These are phyloP conservation scores for Serranus cabrilla DNA, from an alignment of 2,797 vertebrate species.

Conservation along the genomic window DNA sequence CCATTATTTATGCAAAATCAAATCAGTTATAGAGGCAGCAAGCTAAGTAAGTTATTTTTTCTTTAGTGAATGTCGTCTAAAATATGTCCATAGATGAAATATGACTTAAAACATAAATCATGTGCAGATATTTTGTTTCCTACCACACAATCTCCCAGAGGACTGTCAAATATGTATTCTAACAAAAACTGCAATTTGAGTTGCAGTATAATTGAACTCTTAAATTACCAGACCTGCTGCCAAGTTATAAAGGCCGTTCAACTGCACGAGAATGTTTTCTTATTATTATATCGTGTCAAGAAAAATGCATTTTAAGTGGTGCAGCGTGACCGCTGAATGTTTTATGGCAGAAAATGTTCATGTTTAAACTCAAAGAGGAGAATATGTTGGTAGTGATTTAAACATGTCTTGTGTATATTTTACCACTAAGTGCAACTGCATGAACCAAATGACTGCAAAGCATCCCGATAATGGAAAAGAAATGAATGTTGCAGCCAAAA, in stretches of 20 bases:
- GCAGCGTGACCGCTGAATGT: neutral
- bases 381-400: neutral
- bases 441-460: slow-evolving; percentile 9
- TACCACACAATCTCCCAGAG: neutral
- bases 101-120: neutral
- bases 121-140: neutral
- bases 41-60: neutral
- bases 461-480: neutral
- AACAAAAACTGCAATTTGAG: neutral
- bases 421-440: neutral
- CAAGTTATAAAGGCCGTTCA: slow-evolving; percentile 2
- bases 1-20: too few relatives aligned
- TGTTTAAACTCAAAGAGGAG: neutral
- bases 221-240: neutral
- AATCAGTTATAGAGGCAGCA: neutral
- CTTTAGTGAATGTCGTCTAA: neutral
- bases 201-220: neutral
- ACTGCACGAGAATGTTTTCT: neutral
- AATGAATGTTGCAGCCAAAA: neutral
- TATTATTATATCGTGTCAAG: neutral
- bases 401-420: neutral
- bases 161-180: neutral
- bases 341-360: neutral
- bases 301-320: slow-evolving; percentile 7
- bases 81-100: slow-evolving; percentile 12